These are phyloP conservation scores for Felis catus DNA, from an alignment of 2,113 vertebrate species.

Conservation along the genomic window F.catus_Fca126_mat1.0 CM031428.1:18467501-18468000, in stretches of 20 bases:
- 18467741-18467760: conserved; percentile 46
- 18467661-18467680: conserved; percentile 22
- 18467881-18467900: conserved; percentile 46
- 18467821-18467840: conserved; percentile 40
- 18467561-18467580: neutral
- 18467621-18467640: neutral
- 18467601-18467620: neutral
- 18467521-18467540: neutral
- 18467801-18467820: conserved; percentile 37
- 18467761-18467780: conserved; percentile 23
- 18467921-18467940: neutral
- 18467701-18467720: conserved; percentile 27
- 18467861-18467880: conserved; percentile 49
- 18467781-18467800: conserved; percentile 48
- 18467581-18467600: neutral
- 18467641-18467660: neutral
- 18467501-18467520: neutral
- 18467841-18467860: conserved; percentile 62
- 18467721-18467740: conserved; percentile 53
- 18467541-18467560: neutral
- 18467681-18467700: conserved; percentile 25
- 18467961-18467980: neutral
- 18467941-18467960: conserved; percentile 33
- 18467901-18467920: conserved; percentile 41
- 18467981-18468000: neutral